phyloP scores from a whole-genome alignment of 2,888 invertebrate genomes.

The Cataglyphis albicans region DNA sequence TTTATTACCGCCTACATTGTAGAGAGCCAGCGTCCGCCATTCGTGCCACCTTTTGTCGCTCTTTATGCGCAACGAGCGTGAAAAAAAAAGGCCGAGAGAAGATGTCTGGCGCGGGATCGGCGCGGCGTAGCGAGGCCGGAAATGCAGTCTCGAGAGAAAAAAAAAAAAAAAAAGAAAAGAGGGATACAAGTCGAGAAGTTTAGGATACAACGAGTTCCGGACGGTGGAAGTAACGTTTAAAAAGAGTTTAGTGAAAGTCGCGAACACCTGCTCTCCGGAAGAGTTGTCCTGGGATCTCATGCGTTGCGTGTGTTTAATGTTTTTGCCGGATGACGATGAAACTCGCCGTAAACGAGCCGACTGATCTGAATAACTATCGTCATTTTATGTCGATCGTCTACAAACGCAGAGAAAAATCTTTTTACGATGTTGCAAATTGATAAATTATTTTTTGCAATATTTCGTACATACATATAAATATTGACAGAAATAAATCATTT shows the following conservation, averaged over 20 bases:
- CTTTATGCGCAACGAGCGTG: conserved; percentile 48
- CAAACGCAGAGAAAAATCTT: neutral
- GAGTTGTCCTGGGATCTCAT: conserved; percentile 69
- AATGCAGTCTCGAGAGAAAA: conserved; percentile 4
- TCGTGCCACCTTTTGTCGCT: conserved; percentile 54
- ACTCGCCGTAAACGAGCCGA: conserved; percentile 23
- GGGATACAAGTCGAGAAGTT: conserved; percentile 13
- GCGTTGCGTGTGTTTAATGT: conserved; percentile 65
- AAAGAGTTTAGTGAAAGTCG: conserved; percentile 82
- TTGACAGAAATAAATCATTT: too few relatives aligned
- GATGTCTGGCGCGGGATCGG: conserved; percentile 36
- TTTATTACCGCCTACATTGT: conserved; percentile 71
- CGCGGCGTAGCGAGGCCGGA: conserved; percentile 34
- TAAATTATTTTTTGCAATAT: neutral
- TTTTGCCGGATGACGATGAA: conserved; percentile 56
- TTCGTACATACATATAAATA: neutral
- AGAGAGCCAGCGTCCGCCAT: conserved; percentile 33
- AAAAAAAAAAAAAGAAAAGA: conserved; percentile 20
- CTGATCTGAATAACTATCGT: conserved; percentile 10
- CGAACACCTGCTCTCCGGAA: conserved; percentile 75
- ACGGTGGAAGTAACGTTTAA: conserved; percentile 72
- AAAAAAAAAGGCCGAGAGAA: conserved; percentile 37
- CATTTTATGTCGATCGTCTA: neutral
- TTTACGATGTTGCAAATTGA: neutral
- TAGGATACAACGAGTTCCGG: conserved; percentile 36